phyloP scores from a whole-genome alignment of 2,888 invertebrate species.

The Tupiocoris notatus region DNA sequence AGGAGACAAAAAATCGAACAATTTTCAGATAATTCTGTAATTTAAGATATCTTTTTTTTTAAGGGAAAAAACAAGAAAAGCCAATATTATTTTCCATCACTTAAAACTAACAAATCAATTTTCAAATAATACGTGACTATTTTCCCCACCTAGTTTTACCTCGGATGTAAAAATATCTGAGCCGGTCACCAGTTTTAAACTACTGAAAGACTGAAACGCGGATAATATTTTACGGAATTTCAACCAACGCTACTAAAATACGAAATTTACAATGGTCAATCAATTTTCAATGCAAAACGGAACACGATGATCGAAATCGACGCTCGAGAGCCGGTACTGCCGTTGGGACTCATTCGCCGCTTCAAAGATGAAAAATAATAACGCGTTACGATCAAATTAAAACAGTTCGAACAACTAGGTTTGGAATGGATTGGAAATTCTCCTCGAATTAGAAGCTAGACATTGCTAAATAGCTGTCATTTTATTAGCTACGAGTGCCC shows the following conservation, averaged over 20 bases:
- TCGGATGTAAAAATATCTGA: slow-evolving; percentile 27
- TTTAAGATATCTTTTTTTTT: not conserved
- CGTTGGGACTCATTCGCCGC: no score
- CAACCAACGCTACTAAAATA: slow-evolving; percentile 1
- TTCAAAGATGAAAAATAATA: no score
- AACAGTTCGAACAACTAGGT: no score
- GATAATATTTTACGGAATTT: slow-evolving; percentile 17
- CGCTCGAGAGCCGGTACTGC: not conserved
- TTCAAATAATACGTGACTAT: not conserved
- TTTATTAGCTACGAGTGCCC: no score
- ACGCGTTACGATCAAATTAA: no score
- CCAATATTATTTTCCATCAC: not conserved
- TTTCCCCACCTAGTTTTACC: not conserved
- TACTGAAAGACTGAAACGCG: slow-evolving; percentile 36
- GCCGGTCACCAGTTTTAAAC: slow-evolving; percentile 33
- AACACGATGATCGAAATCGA: no score
- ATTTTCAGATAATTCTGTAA: not conserved
- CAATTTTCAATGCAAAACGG: not conserved
- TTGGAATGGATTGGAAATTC: no score
- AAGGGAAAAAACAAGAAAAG: not conserved
- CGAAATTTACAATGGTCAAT: not conserved
- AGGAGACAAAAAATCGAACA: no score
- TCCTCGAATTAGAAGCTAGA: no score
- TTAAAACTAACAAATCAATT: not conserved
- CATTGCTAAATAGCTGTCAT: no score